phyloP scores from a whole-genome alignment of 2,797 vertebrate genomes.

The Cossypha polioptera region DNA sequence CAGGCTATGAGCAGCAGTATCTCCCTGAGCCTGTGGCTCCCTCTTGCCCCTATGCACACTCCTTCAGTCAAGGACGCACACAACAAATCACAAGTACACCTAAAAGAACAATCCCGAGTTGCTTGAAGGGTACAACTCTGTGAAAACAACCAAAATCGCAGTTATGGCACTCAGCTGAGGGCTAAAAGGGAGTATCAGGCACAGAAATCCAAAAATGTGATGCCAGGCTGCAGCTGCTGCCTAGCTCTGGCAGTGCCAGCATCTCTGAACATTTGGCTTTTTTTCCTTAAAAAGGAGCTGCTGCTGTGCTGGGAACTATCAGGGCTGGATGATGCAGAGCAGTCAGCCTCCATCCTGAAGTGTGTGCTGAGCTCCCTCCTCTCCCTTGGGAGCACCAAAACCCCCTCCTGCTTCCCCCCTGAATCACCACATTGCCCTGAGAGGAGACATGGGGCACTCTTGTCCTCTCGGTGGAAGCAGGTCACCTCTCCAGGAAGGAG shows the following conservation, averaged over 20 bases:
- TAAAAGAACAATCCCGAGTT: rapidly evolving
- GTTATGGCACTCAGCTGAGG: not conserved
- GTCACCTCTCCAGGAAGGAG: not conserved
- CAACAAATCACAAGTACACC: not conserved
- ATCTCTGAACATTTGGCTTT: not conserved
- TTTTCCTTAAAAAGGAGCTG: not conserved
- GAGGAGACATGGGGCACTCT: not conserved
- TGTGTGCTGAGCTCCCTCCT: rapidly evolving
- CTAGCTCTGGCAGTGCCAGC: not conserved
- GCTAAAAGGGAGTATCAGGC: not conserved
- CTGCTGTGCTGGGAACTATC: not conserved
- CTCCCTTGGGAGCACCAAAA: not conserved
- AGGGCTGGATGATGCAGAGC: not conserved
- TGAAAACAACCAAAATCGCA: not conserved
- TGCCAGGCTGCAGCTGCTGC: not conserved
- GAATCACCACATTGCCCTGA: rapidly evolving
- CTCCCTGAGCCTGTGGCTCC: not conserved
- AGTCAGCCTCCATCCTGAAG: not conserved
- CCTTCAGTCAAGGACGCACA: not conserved
- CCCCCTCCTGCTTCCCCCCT: not conserved
- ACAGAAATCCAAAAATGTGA: not conserved
- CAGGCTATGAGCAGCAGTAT: not conserved
- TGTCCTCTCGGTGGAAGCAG: rapidly evolving
- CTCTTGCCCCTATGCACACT: not conserved
- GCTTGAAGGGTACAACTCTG: not conserved